Evolutionary conservation across 2,888 invertebrate genomes (phyloP).

Genomic region (Coleophora deauratella): DNA sequence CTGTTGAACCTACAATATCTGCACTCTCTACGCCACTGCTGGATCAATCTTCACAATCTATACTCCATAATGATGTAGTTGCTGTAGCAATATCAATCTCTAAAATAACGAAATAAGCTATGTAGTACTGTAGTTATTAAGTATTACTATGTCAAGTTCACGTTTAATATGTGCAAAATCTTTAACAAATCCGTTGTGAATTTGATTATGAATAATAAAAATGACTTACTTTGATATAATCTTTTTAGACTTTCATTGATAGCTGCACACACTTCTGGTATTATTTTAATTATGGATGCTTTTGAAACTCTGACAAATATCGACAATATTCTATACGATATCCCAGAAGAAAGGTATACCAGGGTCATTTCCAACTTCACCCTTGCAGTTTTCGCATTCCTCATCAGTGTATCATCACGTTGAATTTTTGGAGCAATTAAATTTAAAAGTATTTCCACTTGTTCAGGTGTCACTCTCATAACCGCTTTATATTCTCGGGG

Average conservation of each 20-base stretch:
- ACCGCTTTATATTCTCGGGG: conserved; percentile 9
- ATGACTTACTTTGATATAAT: conserved; percentile 14
- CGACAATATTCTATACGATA: conserved; percentile 9
- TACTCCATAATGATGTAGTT: conserved; percentile 14
- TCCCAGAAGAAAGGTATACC: conserved; percentile 11
- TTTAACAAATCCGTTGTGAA: conserved; percentile 9
- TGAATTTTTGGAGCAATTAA: not conserved
- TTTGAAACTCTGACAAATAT: conserved; percentile 14
- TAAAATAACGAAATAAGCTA: conserved; percentile 12
- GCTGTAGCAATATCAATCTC: conserved; percentile 12
- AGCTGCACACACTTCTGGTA: conserved; percentile 15
- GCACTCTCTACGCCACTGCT: conserved; percentile 11
- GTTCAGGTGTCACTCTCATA: not conserved
- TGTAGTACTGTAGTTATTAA: conserved; percentile 13
- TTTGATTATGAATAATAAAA: conserved; percentile 2
- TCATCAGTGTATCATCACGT: not conserved
- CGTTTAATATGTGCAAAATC: conserved; percentile 9
- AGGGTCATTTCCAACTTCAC: conserved; percentile 3
- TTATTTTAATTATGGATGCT: conserved; percentile 11
- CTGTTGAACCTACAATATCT: conserved; percentile 1
- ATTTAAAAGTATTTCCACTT: not conserved
- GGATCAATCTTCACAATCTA: conserved; percentile 8
- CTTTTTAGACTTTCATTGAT: conserved; percentile 10
- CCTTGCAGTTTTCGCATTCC: conserved; percentile 2
- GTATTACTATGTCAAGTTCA: conserved; percentile 12